These are phyloP conservation scores for Sipha flava DNA, from an alignment of 1,140 invertebrate species.

Conservation along the genomic window DNA sequence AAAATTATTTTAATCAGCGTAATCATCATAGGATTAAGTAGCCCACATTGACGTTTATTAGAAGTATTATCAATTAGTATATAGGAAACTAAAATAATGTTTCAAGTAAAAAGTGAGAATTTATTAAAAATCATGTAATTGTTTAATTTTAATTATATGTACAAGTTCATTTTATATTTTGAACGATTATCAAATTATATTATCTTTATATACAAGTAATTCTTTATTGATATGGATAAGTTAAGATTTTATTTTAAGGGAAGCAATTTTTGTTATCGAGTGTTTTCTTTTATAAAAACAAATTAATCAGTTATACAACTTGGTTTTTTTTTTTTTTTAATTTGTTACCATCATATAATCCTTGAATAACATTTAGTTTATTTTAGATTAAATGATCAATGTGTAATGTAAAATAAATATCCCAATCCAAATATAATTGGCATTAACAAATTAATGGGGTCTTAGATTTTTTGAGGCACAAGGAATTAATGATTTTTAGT, in stretches of 20 bases:
- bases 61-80: constrained; percentile 2
- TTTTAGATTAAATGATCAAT: no score
- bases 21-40: background rate
- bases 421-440: no score
- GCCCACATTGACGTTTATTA: background rate
- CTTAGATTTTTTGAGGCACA: no score
- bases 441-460: no score
- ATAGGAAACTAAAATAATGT: background rate
- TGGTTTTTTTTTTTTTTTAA: background rate
- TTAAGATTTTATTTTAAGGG: background rate
- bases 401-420: no score
- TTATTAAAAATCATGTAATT: background rate
- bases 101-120: background rate
- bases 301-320: background rate
- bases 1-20: background rate
- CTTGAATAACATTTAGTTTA: no score
- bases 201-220: background rate
- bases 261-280: constrained; percentile 6
- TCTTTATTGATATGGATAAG: background rate
- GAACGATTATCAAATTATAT: background rate
- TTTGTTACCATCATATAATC: background rate
- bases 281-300: constrained; percentile 14
- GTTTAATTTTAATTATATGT: background rate
- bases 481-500: no score
- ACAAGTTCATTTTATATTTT: background rate